These are phyloP conservation scores for Thermophis baileyi DNA, from an alignment of 2,113 vertebrate species.

Conservation along the genomic window DNA sequence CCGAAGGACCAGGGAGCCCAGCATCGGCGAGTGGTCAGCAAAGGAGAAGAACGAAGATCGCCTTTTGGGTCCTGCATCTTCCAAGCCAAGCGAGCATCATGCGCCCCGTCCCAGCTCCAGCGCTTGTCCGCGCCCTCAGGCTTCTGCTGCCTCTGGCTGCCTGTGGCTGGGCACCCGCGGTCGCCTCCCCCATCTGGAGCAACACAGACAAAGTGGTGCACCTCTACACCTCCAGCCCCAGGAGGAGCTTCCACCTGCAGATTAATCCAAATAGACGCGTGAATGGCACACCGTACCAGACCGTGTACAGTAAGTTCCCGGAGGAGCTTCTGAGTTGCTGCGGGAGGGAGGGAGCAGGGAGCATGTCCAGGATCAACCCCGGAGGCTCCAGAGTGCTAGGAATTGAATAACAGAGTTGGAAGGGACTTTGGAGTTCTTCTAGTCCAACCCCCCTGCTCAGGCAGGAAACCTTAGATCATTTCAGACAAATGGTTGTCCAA, in stretches of 20 bases:
- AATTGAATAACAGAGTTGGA: no score
- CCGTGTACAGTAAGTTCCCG: constrained; percentile 78
- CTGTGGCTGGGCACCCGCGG: constrained; percentile 38
- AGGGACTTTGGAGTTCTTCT: no score
- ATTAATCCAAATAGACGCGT: constrained; percentile 70
- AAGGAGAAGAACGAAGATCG: constrained; percentile 10
- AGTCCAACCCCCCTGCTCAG: no score
- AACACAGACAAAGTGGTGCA: constrained; percentile 75
- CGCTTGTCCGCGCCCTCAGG: background rate
- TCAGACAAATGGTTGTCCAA: no score
- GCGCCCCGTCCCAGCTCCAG: background rate
- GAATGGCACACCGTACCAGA: constrained; percentile 65
- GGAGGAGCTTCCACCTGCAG: constrained; percentile 87
- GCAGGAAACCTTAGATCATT: no score
- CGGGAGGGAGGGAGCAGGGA: no score
- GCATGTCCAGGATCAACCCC: no score
- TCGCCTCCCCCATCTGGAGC: constrained; percentile 74
- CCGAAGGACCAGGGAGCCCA: constrained; percentile 56
- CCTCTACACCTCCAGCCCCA: constrained; percentile 70
- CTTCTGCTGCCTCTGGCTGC: constrained; percentile 54
- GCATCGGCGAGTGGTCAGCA: constrained; percentile 33
- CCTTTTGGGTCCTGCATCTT: rapidly evolving
- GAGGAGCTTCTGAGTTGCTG: background rate
- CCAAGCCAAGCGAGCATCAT: background rate
- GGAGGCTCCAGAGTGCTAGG: no score